phyloP scores from a whole-genome alignment of 1,140 invertebrate species.

The Babylonia areolata region DNA sequence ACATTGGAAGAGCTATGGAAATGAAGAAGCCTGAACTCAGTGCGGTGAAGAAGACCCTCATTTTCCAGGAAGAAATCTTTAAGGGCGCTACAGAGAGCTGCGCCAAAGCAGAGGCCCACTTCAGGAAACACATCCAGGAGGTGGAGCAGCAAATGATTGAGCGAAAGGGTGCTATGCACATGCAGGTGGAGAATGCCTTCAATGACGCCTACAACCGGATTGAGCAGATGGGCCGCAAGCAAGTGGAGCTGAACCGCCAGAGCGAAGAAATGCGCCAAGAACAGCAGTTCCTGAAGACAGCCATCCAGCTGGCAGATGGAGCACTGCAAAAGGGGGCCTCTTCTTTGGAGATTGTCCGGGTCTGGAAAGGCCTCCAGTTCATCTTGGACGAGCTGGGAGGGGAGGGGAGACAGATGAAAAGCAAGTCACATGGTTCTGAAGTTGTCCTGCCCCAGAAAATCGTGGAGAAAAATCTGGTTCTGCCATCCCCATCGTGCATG shows the following conservation, averaged over 20 bases:
- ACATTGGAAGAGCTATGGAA: neutral
- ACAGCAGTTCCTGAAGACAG: neutral
- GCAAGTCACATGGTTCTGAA: neutral
- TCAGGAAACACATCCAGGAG: neutral
- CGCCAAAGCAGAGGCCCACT: neutral
- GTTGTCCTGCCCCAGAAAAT: constrained; percentile 11
- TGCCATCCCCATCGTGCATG: constrained; percentile 34
- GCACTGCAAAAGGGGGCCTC: neutral
- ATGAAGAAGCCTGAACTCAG: neutral
- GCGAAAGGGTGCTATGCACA: constrained; percentile 19
- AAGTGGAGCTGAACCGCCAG: constrained; percentile 29
- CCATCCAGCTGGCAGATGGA: constrained; percentile 2
- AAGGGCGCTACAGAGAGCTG: constrained; percentile 1
- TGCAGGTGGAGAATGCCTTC: constrained; percentile 27
- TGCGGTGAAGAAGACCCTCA: neutral
- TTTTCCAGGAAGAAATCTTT: constrained; percentile 18
- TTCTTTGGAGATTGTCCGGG: neutral
- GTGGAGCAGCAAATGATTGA: constrained; percentile 20
- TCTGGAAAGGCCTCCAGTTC: constrained; percentile 20
- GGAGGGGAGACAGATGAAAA: neutral
- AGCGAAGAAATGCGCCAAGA: constrained; percentile 23
- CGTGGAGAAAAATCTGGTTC: constrained; percentile 27
- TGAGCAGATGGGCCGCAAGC: constrained; percentile 14
- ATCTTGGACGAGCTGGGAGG: constrained; percentile 5
- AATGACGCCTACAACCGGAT: neutral